Evolutionary conservation across 1,140 invertebrate species (phyloP).

Genomic region (Varroa destructor): DNA sequence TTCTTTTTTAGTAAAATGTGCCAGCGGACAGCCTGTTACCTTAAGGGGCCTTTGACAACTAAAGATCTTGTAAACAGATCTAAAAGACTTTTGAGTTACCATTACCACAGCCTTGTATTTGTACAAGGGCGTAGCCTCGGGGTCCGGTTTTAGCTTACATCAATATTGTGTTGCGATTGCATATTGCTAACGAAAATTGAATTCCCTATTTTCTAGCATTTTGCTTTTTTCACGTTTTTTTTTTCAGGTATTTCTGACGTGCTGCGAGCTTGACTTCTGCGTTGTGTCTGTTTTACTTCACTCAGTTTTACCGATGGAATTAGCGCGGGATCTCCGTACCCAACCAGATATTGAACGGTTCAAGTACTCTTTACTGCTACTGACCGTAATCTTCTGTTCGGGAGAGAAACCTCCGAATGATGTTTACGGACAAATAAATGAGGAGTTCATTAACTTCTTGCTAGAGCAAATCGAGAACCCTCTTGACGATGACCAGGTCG

Average conservation of each 20-base stretch:
- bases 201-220: slow-evolving; percentile 33
- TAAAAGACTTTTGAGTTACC: background rate
- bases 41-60: background rate
- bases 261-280: slow-evolving; percentile 65
- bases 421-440: slow-evolving; percentile 50
- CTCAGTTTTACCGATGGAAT: slow-evolving; percentile 70
- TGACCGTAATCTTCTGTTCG: slow-evolving; percentile 73
- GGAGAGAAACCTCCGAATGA: slow-evolving; percentile 50
- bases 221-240: slow-evolving; percentile 58
- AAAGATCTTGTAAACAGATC: background rate
- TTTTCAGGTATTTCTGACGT: slow-evolving; percentile 64
- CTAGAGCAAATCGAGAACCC: slow-evolving; percentile 60
- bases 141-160: no score
- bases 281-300: slow-evolving; percentile 64
- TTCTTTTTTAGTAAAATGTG: background rate
- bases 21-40: background rate
- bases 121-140: no score
- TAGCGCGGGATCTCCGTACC: slow-evolving; percentile 53
- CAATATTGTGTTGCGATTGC: no score
- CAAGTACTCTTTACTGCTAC: slow-evolving; percentile 57
- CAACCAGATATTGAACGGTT: slow-evolving; percentile 55
- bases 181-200: no score
- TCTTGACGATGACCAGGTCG: slow-evolving; percentile 32
- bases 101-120: background rate
- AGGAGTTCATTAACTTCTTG: slow-evolving; percentile 61